Base-by-base conservation (phyloP, 2,797 vertebrate species). In the Loriculus beryllinus region DNA sequence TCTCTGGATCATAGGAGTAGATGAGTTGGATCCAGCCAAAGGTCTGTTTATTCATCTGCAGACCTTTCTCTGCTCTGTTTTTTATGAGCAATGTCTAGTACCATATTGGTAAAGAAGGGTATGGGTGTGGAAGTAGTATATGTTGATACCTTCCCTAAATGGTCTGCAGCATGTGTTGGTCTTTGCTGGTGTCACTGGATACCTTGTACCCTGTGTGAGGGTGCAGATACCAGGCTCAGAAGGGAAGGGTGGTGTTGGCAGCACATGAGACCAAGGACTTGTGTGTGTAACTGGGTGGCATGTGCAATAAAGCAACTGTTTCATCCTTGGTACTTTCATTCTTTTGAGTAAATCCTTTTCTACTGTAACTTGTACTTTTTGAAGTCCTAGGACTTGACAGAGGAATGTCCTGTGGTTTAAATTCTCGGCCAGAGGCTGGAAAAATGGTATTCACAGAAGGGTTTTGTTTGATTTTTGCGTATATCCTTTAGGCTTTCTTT, bases 191-290 rank as follows among this genome's bases (percentile, higher is more conserved):
- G 29, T n/a, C 0, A 2, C 33, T 69, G 33, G 39, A 6, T 12
- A 3, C 39, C 21, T 57, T 1, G 1, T 10, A 29, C 25, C 14
- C 43, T 7, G 18, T 3, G 2, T 25, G 35, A 10, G 12, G 2
- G 14, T 18, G 42, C 31, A 15, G 39, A 29, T 10, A 56, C 57
- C 14, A 15, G 28, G 20, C 69, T 67, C 1, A 1, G 35, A 8
- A 26, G 65, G 56, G 28, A 17, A 6, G n/a, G 7, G 19, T 42
- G 26, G 18, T 6, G 3, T 5, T 29, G 78, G 35, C 59, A 54
- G 71, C 52, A 25, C 16, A 0, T 4, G 72, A 31, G 47, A 18
- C 40, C 54, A 7, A 25, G 47, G 42, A 26, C 3, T 1, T 2
- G 39, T 11, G 40, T 43, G 15, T 16, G 4, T 8, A 6, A 4